Base-by-base conservation (phyloP, 2,888 invertebrate genomes). In the Microchrysa polita region DNA sequence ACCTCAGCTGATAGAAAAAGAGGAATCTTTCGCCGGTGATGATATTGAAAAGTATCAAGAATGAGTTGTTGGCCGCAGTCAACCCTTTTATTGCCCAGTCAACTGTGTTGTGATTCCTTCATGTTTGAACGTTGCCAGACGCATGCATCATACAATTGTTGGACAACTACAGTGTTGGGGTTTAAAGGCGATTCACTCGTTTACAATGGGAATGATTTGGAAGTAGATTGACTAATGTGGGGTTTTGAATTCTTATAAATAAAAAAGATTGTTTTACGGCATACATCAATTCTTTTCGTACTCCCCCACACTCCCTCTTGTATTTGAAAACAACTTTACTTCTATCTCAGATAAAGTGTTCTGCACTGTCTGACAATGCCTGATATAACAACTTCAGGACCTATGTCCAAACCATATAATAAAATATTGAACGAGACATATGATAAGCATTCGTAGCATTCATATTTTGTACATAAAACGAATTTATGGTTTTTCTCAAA, bases 31-130 rank as follows among this genome's bases (percentile, higher is more conserved):
- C 12, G 10, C 23, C 22, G 72, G 14, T 59, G 42, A 60, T 44
- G 60, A 59, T 57, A 65, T 59, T 23, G 48, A 48, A 60, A 27
- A 60, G 40, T 48, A 59, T 48, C 72, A 20, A 72, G 16, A 53
- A 48, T 40, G 48, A 73, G 73, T 63, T 61, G 61, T 63, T 60
- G 60, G 73, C 73, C 63, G 18, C 73, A 69, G 74, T 75, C 75
- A 75, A 75, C 76, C 76, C 76, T 76, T 75, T 76, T 76, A 76
- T 74, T 76, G 76, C 60, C 61, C 73, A 76, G 76, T 76, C 76
- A 73, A 76, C 76, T 76, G 74, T 76, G 71, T 65, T 74, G 59
- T 73, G 69, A 76, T 76, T 76, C 73, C 65, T 73, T 59, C 76
- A 74, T 76, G 74, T 73, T 76, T 65, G 72, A 34, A 34, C 27